These are phyloP conservation scores for Eclectus roratus DNA, from an alignment of 2,113 vertebrate species.

Conservation along the genomic window DNA sequence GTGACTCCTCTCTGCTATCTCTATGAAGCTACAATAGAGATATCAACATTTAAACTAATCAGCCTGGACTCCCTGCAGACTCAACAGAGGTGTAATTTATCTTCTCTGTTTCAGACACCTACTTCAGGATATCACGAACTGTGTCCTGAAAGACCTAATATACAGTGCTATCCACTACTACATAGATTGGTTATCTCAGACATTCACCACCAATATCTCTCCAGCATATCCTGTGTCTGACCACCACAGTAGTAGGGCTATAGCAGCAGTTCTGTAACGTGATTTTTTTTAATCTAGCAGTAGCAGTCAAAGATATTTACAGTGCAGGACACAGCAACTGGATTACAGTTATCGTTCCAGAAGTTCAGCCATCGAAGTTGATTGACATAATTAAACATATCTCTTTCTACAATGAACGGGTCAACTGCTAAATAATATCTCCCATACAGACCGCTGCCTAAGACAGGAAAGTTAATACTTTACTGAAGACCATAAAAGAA, in stretches of 20 bases:
- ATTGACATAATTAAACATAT: background rate
- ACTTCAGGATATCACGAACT: constrained; percentile 47
- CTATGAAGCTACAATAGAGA: constrained; percentile 8
- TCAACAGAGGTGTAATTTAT: background rate
- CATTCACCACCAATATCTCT: background rate
- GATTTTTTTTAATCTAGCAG: background rate
- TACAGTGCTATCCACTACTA: background rate
- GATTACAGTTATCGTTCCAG: background rate
- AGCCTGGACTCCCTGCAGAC: constrained; percentile 1
- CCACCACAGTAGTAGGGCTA: background rate
- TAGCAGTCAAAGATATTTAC: background rate
- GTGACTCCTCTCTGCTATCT: constrained; percentile 2
- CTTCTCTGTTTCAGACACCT: constrained; percentile 34
- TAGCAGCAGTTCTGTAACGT: background rate
- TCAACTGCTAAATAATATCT: background rate
- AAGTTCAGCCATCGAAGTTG: background rate
- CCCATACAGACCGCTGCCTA: background rate
- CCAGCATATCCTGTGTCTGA: background rate
- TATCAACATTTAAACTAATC: constrained; percentile 38
- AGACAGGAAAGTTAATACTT: background rate
- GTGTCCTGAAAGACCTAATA: constrained; percentile 19
- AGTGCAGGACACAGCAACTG: background rate
- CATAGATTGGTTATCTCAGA: background rate
- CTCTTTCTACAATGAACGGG: background rate
- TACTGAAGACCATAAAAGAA: background rate